These are phyloP conservation scores for Pandion haliaetus DNA, from an alignment of 2,113 vertebrate genomes.

Conservation along the genomic window DNA sequence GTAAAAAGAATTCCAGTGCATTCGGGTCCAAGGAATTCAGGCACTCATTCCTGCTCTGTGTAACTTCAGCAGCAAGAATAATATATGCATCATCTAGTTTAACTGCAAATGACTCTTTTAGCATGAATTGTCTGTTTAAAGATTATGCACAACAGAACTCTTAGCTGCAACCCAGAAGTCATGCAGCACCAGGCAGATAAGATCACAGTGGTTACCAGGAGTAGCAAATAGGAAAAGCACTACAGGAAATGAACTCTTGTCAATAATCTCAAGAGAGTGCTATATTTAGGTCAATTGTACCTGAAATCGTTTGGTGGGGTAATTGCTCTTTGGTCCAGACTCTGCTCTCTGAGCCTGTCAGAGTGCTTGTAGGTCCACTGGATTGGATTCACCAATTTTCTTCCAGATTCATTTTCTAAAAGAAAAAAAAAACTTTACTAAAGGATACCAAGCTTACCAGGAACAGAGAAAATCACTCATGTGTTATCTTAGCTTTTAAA, in stretches of 20 bases:
- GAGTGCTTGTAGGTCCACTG: conserved; percentile 64
- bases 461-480: background rate
- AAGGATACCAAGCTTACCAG: background rate
- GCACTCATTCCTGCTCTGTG: background rate
- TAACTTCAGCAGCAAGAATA: background rate
- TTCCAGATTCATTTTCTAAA: conserved; percentile 88
- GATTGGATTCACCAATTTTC: conserved; percentile 80
- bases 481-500: background rate
- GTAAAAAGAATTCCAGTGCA: background rate
- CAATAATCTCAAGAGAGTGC: conserved; percentile 43
- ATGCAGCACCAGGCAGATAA: conserved; percentile 62
- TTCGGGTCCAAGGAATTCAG: background rate
- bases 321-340: conserved; percentile 80
- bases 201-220: conserved; percentile 50
- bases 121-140: conserved; percentile 66
- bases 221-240: conserved; percentile 39
- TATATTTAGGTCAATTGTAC: conserved; percentile 75
- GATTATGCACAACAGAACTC: conserved; percentile 58
- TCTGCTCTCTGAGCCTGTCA: conserved; percentile 71
- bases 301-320: conserved; percentile 80
- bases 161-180: conserved; percentile 69
- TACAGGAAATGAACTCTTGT: conserved; percentile 53
- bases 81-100: conserved; percentile 63
- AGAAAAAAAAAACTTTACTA: background rate
- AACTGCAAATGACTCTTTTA: conserved; percentile 70